Base-by-base conservation (phyloP, 2,797 vertebrate species). In the Amblyopsis hoosieri region DNA sequence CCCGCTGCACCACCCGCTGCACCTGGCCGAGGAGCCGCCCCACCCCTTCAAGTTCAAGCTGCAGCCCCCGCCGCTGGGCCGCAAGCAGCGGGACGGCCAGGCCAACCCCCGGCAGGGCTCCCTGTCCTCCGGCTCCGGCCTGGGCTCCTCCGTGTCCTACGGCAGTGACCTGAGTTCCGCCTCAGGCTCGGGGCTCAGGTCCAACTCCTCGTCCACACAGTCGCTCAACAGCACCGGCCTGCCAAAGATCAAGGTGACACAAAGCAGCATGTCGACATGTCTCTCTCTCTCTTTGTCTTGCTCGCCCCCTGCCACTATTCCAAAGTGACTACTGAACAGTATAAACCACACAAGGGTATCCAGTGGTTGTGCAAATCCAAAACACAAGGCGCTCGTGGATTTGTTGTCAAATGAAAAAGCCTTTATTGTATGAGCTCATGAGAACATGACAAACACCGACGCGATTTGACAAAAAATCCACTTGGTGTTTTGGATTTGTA, bases 11-110 rank as follows among this genome's bases (percentile, higher is more conserved):
- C 87, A 90, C 81, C 74, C 90, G 0, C 85, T 92, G 45, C 92
- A 92, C 75, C 82, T 92, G 48, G 78, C 86, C 0, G 91, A 93
- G 60, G 91, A 93, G 71, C 78, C 89, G 3, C 81, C 87, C 1
- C 92, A 92, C 85, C 92, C 94, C n/a, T 96, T 96, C 87, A 96
- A 96, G 84, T 96, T 97, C 83, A 97, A 97, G 86, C 91, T 97
- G 72, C 95, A 97, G 89, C 95, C 96, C 0, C 96, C 96, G 0
- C 96, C 96, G 0, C 88, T 93, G 31, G 96, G 96, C 49, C 89
- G 93, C 31, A 95, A 94, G 79, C 93, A 96, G 29, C 87, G 93
- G 1, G 93, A 92, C 0, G 72, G 76, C 65, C 85, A 85, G 66
- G 54, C 72, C 12, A 87, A 88, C 79, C 55, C 57, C 62, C 56